phyloP scores from a whole-genome alignment of 1,140 invertebrate species.

The Ips nitidus region DNA sequence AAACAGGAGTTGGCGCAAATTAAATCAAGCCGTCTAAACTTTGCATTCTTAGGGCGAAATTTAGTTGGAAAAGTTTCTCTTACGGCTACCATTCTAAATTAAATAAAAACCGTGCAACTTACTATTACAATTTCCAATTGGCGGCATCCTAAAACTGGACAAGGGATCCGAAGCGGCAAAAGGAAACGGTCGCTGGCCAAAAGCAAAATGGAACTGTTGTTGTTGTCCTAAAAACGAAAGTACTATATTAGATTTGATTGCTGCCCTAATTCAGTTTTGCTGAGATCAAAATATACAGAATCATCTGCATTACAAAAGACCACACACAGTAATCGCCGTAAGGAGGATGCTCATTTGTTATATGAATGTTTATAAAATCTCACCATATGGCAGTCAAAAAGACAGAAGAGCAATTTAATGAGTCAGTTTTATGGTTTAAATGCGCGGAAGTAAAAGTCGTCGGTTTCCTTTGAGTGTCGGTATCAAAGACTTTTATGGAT shows the following conservation, averaged over 20 bases:
- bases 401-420: not conserved
- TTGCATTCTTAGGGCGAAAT: not conserved
- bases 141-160: constrained; percentile 80
- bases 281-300: not conserved
- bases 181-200: constrained; percentile 82
- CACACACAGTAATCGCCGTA: not conserved
- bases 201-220: constrained; percentile 88
- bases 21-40: constrained; percentile 32
- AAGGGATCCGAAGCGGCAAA: constrained; percentile 78
- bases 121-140: constrained; percentile 85
- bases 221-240: constrained; percentile 87
- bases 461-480: constrained; percentile 10
- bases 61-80: too few relatives aligned
- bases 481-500: constrained; percentile 3
- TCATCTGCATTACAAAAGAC: not conserved
- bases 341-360: not conserved
- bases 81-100: too few relatives aligned
- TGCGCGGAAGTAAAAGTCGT: constrained; percentile 1
- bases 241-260: constrained; percentile 70
- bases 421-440: not conserved
- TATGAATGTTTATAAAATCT: constrained; percentile 5
- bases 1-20: constrained; percentile 37
- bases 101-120: constrained; percentile 56
- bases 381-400: constrained; percentile 4
- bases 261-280: constrained; percentile 50